Percentiles rank a stretch among this genome's conserved stretches.
Evolutionary conservation across 2,888 invertebrate species (phyloP).

Genomic region (Sesia bembeciformis): DNA sequence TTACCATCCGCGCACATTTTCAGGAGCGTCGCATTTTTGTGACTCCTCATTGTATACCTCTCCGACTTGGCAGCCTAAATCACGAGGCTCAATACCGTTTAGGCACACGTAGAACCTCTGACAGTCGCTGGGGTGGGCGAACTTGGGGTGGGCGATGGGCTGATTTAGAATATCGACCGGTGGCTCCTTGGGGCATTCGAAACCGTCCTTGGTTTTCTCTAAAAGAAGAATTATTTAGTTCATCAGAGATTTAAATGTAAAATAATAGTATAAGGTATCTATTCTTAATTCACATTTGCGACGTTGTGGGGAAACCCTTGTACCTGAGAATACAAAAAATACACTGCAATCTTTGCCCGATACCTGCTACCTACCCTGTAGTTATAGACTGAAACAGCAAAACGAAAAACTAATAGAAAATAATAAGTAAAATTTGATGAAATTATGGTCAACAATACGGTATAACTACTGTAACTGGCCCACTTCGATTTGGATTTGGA

Average conservation of each 20-base stretch:
- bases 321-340: no score
- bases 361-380: no score
- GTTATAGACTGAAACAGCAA: no score
- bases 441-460: no score
- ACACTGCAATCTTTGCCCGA: no score
- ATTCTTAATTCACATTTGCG: no score
- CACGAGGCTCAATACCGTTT: conserved; percentile 89
- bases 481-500: no score
- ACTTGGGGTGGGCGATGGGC: conserved; percentile 87
- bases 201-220: conserved; percentile 88
- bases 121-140: conserved; percentile 89
- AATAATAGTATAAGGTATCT: no score
- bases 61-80: conserved; percentile 88
- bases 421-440: no score
- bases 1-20: conserved; percentile 93
- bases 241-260: not conserved
- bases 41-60: conserved; percentile 93
- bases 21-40: conserved; percentile 90
- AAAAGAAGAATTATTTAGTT: conserved; percentile 5
- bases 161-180: conserved; percentile 80
- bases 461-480: no score
- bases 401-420: no score
- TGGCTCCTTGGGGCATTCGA: conserved; percentile 85
- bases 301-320: no score
- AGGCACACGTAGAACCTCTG: conserved; percentile 94